Conservation (phyloP, 2,888 invertebrate genomes). For the Plagodis dolabraria region DNA sequence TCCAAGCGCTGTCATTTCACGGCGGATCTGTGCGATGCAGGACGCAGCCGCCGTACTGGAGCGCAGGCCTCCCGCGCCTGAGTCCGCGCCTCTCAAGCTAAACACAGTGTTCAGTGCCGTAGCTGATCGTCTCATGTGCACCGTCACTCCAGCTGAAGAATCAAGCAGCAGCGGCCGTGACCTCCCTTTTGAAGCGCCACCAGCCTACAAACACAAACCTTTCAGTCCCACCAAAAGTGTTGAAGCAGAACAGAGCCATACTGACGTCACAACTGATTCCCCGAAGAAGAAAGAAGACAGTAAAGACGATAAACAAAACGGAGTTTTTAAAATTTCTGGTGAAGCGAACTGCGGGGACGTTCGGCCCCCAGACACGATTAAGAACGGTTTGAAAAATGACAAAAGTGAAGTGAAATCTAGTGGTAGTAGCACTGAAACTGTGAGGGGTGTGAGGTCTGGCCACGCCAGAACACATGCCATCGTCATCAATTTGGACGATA, state of each 20-base stretch:
- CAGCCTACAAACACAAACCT: slow-evolving; percentile 73
- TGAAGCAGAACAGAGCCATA: slow-evolving; percentile 73
- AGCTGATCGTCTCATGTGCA: slow-evolving; percentile 80
- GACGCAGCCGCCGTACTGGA: slow-evolving; percentile 89
- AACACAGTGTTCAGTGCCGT: slow-evolving; percentile 83
- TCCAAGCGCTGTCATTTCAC: slow-evolving; percentile 89
- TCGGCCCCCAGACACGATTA: slow-evolving; percentile 67
- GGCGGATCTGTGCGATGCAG: slow-evolving; percentile 92
- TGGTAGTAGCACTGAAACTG: slow-evolving; percentile 68
- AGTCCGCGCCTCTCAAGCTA: slow-evolving; percentile 76
- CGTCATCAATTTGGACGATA: slow-evolving; percentile 91
- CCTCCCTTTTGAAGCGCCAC: slow-evolving; percentile 75
- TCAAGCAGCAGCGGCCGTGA: slow-evolving; percentile 80
- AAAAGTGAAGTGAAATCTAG: slow-evolving; percentile 67
- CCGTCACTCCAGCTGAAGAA: slow-evolving; percentile 79
- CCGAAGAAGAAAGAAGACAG: slow-evolving; percentile 63
- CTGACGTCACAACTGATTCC: slow-evolving; percentile 74
- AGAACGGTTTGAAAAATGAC: slow-evolving; percentile 70
- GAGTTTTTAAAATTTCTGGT: slow-evolving; percentile 78
- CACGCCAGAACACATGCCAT: slow-evolving; percentile 91
- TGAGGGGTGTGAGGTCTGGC: slow-evolving; percentile 82
- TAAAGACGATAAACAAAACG: slow-evolving; percentile 69
- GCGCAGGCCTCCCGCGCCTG: slow-evolving; percentile 76
- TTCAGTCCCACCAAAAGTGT: slow-evolving; percentile 79
- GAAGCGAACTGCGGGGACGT: slow-evolving; percentile 77